Percentiles rank a stretch among this genome's conserved stretches.
Evolutionary conservation across 2,888 invertebrate genomes (phyloP).

Genomic region (Julus scandinavius): DNA sequence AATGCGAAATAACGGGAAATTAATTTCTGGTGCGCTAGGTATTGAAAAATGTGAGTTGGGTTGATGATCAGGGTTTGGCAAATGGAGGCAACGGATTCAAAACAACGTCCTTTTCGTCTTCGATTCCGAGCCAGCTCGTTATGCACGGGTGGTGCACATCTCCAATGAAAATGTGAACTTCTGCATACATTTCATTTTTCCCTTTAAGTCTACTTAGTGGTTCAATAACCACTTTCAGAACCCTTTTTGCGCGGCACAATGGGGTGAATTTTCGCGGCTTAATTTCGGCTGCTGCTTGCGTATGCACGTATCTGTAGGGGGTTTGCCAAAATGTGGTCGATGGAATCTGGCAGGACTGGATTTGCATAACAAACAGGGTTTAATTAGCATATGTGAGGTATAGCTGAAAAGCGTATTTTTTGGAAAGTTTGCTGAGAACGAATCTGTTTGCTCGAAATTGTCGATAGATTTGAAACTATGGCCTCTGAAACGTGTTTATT

Average conservation of each 20-base stretch:
- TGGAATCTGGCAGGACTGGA: conserved; percentile 8
- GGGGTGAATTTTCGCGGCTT: conserved; percentile 24
- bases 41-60: not conserved
- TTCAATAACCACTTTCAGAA: conserved; percentile 19
- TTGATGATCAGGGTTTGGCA: not conserved
- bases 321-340: not conserved
- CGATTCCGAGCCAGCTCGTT: conserved; percentile 33
- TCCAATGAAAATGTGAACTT: not conserved
- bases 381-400: conserved; percentile 2
- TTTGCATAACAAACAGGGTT: conserved; percentile 33
- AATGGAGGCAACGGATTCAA: not conserved
- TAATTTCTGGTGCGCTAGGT: not conserved
- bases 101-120: not conserved
- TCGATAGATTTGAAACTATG: too few relatives aligned
- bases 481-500: too few relatives aligned
- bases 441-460: too few relatives aligned
- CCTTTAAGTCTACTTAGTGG: conserved; percentile 33
- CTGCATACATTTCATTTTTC: not conserved
- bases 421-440: not conserved
- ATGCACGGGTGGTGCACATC: conserved; percentile 14
- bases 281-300: conserved; percentile 10
- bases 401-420: not conserved
- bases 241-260: conserved; percentile 23
- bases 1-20: conserved; percentile 1
- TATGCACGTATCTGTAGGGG: not conserved